These are phyloP conservation scores for Amia ocellicauda DNA, from an alignment of 2,113 vertebrate genomes.

Conservation along the genomic window DNA sequence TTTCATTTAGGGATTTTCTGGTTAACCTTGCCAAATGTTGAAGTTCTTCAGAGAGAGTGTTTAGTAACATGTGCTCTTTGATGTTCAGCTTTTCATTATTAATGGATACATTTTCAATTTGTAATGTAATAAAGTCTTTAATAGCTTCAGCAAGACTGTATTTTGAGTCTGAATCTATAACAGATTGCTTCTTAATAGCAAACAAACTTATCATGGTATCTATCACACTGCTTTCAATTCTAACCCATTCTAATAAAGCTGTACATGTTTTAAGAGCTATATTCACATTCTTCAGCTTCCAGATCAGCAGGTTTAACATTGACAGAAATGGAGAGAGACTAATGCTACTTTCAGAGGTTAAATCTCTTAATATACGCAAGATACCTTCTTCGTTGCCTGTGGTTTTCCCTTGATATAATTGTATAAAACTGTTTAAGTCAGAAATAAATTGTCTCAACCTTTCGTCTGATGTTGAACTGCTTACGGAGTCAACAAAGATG, in stretches of 20 bases:
- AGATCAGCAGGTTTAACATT: background rate
- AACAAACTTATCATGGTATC: background rate
- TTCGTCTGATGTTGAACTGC: constrained; percentile 2
- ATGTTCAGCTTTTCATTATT: no score
- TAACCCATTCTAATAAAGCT: background rate
- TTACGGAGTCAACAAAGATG: background rate
- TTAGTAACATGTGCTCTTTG: no score
- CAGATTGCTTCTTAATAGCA: background rate
- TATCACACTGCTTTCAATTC: background rate
- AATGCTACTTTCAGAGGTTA: background rate
- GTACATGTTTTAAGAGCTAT: background rate
- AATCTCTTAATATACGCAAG: background rate
- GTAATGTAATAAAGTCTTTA: background rate
- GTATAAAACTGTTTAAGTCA: background rate
- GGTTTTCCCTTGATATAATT: background rate
- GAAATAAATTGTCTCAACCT: background rate
- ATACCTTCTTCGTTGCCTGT: background rate
- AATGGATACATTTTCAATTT: background rate
- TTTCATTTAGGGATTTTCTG: constrained; percentile 5
- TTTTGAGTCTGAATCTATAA: background rate
- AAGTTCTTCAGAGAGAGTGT: background rate
- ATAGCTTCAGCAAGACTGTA: background rate
- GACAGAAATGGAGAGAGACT: background rate
- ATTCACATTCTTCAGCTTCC: background rate
- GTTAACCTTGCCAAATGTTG: background rate